These are phyloP conservation scores for Alectoris magna DNA, from an alignment of 2,797 vertebrate species.

Conservation along the genomic window DNA sequence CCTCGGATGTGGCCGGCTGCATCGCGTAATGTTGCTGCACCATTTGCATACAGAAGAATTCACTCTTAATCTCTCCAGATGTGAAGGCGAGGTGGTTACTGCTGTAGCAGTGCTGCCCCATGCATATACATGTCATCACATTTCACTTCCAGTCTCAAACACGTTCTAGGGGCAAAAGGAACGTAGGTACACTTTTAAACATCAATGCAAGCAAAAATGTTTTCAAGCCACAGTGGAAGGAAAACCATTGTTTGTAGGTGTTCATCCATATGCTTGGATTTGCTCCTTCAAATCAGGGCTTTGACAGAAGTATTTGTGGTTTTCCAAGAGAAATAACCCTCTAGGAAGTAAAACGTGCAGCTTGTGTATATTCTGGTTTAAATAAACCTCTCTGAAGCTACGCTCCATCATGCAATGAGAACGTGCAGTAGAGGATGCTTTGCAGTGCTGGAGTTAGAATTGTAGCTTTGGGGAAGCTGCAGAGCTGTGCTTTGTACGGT, in stretches of 20 bases:
- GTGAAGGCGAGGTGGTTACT: background rate
- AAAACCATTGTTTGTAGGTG: accelerated
- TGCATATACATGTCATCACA: background rate
- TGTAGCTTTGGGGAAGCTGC: background rate
- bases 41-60: background rate
- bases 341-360: background rate
- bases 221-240: background rate
- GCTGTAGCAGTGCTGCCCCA: background rate
- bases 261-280: background rate
- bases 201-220: background rate
- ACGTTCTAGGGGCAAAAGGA: background rate
- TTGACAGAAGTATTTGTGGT: background rate
- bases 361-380: background rate
- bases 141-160: background rate
- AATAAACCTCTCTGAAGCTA: background rate
- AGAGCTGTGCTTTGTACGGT: background rate
- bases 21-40: background rate
- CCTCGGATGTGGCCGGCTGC: background rate
- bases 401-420: accelerated
- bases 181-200: background rate
- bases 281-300: background rate
- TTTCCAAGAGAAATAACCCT: background rate
- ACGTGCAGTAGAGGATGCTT: background rate
- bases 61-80: background rate
- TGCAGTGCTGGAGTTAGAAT: background rate